Base-by-base conservation (phyloP, 1,140 invertebrate genomes). In the Paralvinella palmiformis region DNA sequence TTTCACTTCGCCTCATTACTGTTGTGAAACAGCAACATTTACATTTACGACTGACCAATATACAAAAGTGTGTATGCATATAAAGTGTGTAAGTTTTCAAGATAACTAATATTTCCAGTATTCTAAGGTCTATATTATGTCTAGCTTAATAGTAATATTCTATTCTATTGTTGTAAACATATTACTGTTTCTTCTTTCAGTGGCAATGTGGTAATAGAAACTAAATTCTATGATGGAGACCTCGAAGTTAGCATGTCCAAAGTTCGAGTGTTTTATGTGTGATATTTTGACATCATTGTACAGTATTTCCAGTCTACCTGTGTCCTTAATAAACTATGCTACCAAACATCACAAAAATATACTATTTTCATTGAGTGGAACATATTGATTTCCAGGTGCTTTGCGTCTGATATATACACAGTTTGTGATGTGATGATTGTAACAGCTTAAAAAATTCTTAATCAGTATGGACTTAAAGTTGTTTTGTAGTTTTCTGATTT, bases 161-260 rank as follows among this genome's bases (percentile, higher is more conserved):
- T 52, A 4, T 48, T 15, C 5, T 6, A 22, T 48, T 22, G 45
- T 24, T 22, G 5, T 48, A 17, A 48, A 22, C 15, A 24, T 48
- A 6, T 5, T 48, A 22, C 50, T 13, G 13, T 53, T n/a, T 24
- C 13, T 53, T 77, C 64, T 80, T 88, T 88, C 85, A 97, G 94
- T 85, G 96, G 96, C 3, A 98, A 99, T 81, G 90, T 99, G 57
- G 90, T 98, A 5, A 98, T 99, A 72, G 95, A 99, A 84, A 99
- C 96, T 13, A 92, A 92, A 80, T 99, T 99, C 82, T 99, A 88
- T 78, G 96, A 99, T 81, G 94, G 93, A 71, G 91, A 97, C 78
- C 83, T 96, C 53, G 85, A 96, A 63, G 91, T 99, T 62, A 93
- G 92, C 59, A 97, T 91, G 59, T 99, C 96, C 35, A 89, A 88